Conservation (phyloP, 2,888 invertebrate genomes). For the Morpho deidamia region DNA sequence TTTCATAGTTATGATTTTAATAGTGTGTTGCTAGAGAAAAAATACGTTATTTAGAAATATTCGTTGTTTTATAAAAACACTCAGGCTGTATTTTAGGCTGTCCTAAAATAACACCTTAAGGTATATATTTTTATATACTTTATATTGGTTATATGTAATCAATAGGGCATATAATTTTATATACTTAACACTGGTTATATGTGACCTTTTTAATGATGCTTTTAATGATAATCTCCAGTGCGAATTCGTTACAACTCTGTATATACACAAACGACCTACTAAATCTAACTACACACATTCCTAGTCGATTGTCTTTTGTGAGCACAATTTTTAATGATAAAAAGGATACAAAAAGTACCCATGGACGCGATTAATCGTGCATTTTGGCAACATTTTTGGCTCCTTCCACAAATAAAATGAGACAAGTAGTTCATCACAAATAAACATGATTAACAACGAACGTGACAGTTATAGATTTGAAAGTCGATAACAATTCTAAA, state of each 20-base stretch:
- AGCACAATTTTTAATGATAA: constrained; percentile 51
- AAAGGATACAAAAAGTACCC: constrained; percentile 35
- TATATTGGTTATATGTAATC: too few relatives aligned
- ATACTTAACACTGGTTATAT: too few relatives aligned
- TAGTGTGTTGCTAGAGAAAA: too few relatives aligned
- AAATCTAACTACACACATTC: constrained; percentile 37
- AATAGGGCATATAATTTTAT: too few relatives aligned
- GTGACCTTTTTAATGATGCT: too few relatives aligned
- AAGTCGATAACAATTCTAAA: constrained; percentile 23
- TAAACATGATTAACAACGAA: constrained; percentile 9
- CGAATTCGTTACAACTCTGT: background rate
- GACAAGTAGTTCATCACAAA: constrained; percentile 12
- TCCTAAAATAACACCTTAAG: too few relatives aligned
- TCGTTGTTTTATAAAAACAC: too few relatives aligned
- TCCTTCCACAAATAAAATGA: constrained; percentile 53
- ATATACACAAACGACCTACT: constrained; percentile 5
- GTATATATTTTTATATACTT: too few relatives aligned
- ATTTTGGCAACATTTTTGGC: constrained; percentile 75
- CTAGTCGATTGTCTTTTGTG: constrained; percentile 70
- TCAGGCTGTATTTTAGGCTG: too few relatives aligned
- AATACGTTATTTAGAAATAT: too few relatives aligned
- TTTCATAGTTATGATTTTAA: too few relatives aligned
- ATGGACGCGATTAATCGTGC: constrained; percentile 54
- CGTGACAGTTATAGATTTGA: constrained; percentile 9
- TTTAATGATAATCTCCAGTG: too few relatives aligned